These are phyloP conservation scores for Timandra comae DNA, from an alignment of 2,888 invertebrate species.

Conservation along the genomic window DNA sequence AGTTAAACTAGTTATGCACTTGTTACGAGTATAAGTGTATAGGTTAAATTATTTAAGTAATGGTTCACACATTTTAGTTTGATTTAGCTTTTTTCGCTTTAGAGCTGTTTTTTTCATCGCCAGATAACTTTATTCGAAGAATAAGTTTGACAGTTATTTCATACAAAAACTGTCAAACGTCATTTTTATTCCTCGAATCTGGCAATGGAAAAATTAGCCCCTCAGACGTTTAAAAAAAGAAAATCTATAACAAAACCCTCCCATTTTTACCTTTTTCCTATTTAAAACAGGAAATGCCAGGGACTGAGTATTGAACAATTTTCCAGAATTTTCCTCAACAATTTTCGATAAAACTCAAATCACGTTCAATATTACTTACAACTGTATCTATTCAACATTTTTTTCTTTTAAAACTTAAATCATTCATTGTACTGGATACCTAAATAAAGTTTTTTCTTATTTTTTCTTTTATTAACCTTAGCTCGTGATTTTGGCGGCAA, in stretches of 20 bases:
- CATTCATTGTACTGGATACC: slow-evolving; percentile 24
- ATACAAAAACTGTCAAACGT: too few relatives aligned
- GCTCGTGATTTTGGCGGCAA: slow-evolving; percentile 49
- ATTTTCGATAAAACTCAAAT: slow-evolving; percentile 14
- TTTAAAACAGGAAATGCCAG: too few relatives aligned
- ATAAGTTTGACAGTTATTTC: too few relatives aligned
- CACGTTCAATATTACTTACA: slow-evolving; percentile 15
- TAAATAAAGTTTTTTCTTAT: slow-evolving; percentile 11
- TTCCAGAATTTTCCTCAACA: slow-evolving; percentile 5
- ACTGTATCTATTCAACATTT: slow-evolving; percentile 12
- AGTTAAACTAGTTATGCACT: neutral
- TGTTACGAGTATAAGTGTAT: neutral
- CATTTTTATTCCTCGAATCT: too few relatives aligned
- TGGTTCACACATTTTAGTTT: neutral
- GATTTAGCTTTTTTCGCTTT: too few relatives aligned
- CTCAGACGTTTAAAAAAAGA: too few relatives aligned
- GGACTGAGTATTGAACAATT: too few relatives aligned
- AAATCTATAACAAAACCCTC: too few relatives aligned
- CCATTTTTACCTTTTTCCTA: too few relatives aligned
- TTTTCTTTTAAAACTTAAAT: slow-evolving; percentile 31
- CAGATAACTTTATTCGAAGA: too few relatives aligned
- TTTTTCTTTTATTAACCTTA: slow-evolving; percentile 45
- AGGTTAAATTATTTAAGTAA: neutral
- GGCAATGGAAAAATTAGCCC: too few relatives aligned
- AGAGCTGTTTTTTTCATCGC: too few relatives aligned